Evolutionary conservation across 2,888 invertebrate species (phyloP).

Genomic region (Nephrotoma flavescens): DNA sequence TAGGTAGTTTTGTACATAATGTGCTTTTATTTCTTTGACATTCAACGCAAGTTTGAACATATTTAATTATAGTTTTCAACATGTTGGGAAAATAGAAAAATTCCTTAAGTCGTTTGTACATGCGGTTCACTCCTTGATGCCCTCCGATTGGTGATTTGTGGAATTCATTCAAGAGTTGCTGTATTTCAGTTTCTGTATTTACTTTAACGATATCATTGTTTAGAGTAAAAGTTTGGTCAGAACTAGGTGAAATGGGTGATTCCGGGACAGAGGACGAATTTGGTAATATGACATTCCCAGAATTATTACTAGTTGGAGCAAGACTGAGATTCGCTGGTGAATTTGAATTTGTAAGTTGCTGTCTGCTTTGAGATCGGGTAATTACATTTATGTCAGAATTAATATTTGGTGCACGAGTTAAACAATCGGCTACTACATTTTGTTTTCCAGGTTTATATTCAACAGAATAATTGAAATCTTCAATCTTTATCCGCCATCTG

Average conservation of each 20-base stretch:
- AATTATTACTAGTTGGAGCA: no score
- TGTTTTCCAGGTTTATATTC: no score
- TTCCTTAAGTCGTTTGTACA: background rate
- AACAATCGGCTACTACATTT: no score
- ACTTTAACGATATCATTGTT: background rate
- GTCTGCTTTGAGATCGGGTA: no score
- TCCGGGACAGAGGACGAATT: background rate
- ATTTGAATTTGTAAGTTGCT: no score
- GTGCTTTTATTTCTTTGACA: background rate
- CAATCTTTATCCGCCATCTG: no score
- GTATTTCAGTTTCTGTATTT: background rate
- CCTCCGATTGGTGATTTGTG: background rate
- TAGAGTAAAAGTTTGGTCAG: background rate
- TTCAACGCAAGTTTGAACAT: background rate
- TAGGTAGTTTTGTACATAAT: background rate
- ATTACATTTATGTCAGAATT: no score
- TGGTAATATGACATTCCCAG: background rate
- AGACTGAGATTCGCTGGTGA: no score
- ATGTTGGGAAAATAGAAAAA: background rate
- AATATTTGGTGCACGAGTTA: no score
- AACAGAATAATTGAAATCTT: no score
- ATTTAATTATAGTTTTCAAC: no score
- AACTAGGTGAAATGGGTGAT: background rate
- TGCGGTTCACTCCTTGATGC: background rate
- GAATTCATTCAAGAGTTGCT: background rate